Evolutionary conservation across 2,113 vertebrate species (phyloP), one percentile per base, ranked within the genome.

Genomic region (Mesocricetus auratus): DNA sequence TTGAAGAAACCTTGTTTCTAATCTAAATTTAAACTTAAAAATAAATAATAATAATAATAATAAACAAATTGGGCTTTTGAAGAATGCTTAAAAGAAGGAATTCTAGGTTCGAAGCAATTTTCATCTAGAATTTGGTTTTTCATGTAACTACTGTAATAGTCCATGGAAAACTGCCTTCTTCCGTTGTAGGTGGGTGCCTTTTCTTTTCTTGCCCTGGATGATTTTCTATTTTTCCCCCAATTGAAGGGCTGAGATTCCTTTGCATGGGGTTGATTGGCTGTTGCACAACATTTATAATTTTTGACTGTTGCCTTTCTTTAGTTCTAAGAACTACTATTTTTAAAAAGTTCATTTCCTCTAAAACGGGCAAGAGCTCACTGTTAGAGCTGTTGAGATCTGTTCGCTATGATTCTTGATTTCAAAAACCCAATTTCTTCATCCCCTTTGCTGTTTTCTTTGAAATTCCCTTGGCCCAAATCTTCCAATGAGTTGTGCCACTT

Each of bases 71-170:
- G n/a, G n/a, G n/a, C n/a, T n/a, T n/a, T n/a, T n/a, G n/a, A n/a
- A n/a, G n/a, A n/a, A n/a, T n/a, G n/a, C n/a, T n/a, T n/a, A n/a
- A 78, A n/a, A n/a, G n/a, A n/a, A n/a, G n/a, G 26, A 71, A 82
- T 93, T 87, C 62, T 74, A 93, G 90, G 53, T 13, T 56, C 15
- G 60, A 96, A 82, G n/a, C 56, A 69, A 88, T 90, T 97, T 75
- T 95, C 58, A 92, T 9, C 8, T 58, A 87, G 64, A 71, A 62
- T 8, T 66, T 82, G n/a, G n/a, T 22, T 42, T 89, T 89, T 73
- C 62, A 60, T 58, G 16, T 39, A 85, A 7, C 47, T 81, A 75
- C 87, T 81, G 53, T 6, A 56, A 68, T 53, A 12, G 19, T 45
- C 69, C 13, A 69, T 66, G n/a, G 4, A 75, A 74, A 73, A 90